Conservation (phyloP, 2,888 invertebrate genomes). For the Syrista parreyssii region DNA sequence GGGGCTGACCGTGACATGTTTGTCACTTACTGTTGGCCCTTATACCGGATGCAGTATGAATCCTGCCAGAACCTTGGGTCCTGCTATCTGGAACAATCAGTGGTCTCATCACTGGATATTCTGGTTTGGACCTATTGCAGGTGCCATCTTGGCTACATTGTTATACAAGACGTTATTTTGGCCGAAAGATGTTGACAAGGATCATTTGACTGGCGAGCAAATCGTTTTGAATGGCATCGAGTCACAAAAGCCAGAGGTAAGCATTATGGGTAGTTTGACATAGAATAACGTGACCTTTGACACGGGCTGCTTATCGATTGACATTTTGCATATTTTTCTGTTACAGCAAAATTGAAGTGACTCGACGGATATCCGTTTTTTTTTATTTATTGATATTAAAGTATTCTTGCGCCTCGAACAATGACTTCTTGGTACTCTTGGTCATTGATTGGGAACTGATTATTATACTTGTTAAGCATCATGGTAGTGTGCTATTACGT, state of each 20-base stretch:
- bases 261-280: too few species aligned
- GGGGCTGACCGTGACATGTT: slow-evolving; percentile 74
- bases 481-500: too few species aligned
- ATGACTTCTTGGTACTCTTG: too few species aligned
- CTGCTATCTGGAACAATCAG: slow-evolving; percentile 76
- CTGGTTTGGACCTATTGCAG: slow-evolving; percentile 74
- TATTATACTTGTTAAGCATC: too few species aligned
- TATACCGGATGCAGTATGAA: slow-evolving; percentile 81
- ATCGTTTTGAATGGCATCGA: slow-evolving; percentile 12
- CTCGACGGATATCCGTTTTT: too few species aligned
- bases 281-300: too few species aligned
- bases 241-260: slow-evolving; percentile 32
- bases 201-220: slow-evolving; percentile 12
- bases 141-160: slow-evolving; percentile 62
- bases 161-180: slow-evolving; percentile 61
- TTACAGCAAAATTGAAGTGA: too few species aligned
- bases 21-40: slow-evolving; percentile 76
- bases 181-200: neutral
- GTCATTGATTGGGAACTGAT: too few species aligned
- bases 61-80: slow-evolving; percentile 78
- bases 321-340: too few species aligned
- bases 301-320: too few species aligned
- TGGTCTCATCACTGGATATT: slow-evolving; percentile 80
- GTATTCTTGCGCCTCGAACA: too few species aligned
- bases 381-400: too few species aligned